phyloP scores from a whole-genome alignment of 2,888 invertebrate genomes.

The Parthenolecanium corni region DNA sequence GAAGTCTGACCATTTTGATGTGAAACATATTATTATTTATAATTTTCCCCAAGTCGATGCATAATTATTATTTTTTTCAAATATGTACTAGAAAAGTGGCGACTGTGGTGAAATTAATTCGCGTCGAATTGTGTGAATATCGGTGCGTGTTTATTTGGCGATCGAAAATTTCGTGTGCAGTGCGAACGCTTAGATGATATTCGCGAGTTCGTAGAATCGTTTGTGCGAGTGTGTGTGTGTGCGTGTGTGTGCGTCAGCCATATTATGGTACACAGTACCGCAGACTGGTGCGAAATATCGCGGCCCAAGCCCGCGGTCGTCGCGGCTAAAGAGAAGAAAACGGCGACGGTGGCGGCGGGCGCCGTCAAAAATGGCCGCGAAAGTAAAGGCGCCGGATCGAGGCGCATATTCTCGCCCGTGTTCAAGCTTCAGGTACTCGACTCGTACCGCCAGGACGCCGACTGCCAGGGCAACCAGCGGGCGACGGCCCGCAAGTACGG shows the following conservation, averaged over 20 bases:
- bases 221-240: not conserved
- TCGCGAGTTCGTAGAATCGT: too few species aligned
- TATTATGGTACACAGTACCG: conserved; percentile 33
- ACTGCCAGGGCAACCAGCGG: conserved; percentile 79
- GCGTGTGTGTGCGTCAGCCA: too few species aligned
- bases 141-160: conserved; percentile 38
- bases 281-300: conserved; percentile 38
- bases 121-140: conserved; percentile 33
- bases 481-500: conserved; percentile 83
- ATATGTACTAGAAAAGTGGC: too few species aligned
- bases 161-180: not conserved
- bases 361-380: conserved; percentile 37
- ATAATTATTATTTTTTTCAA: too few species aligned
- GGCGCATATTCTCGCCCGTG: conserved; percentile 77
- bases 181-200: too few species aligned
- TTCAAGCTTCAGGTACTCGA: conserved; percentile 81
- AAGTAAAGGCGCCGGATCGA: conserved; percentile 58
- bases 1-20: too few species aligned
- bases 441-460: conserved; percentile 72
- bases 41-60: too few species aligned
- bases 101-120: conserved; percentile 24
- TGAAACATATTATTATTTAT: too few species aligned
- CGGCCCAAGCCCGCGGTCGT: conserved; percentile 38
- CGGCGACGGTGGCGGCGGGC: conserved; percentile 8
- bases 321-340: conserved; percentile 26